phyloP scores from a whole-genome alignment of 1,140 invertebrate genomes.

The Oppia nitens region DNA sequence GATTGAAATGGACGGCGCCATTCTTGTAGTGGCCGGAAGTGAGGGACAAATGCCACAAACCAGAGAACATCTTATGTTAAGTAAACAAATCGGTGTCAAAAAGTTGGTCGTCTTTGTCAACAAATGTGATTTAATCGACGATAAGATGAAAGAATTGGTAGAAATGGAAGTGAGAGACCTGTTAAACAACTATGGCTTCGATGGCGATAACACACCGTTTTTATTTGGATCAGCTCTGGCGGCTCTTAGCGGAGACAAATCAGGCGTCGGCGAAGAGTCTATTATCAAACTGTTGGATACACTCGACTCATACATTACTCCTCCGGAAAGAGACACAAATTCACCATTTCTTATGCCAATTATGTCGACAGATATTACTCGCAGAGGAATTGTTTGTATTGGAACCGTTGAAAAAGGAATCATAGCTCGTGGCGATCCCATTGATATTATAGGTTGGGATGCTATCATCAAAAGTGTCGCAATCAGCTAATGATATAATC shows the following conservation, averaged over 20 bases:
- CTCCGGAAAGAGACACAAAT: slow-evolving; percentile 73
- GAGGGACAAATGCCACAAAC: not conserved
- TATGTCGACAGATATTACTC: slow-evolving; percentile 80
- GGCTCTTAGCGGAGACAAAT: slow-evolving; percentile 41
- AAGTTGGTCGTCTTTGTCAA: slow-evolving; percentile 42
- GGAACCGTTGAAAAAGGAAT: slow-evolving; percentile 57
- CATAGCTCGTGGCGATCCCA: slow-evolving; percentile 81
- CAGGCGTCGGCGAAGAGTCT: slow-evolving; percentile 61
- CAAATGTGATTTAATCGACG: slow-evolving; percentile 33
- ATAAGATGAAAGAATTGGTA: slow-evolving; percentile 39
- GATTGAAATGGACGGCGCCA: slow-evolving; percentile 72
- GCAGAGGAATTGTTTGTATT: slow-evolving; percentile 84
- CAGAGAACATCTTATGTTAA: slow-evolving; percentile 67
- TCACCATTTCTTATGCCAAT: slow-evolving; percentile 87
- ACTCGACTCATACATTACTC: slow-evolving; percentile 72
- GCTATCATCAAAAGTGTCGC: slow-evolving; percentile 63
- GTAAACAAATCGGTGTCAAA: not conserved
- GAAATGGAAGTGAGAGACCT: slow-evolving; percentile 35
- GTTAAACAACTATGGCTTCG: slow-evolving; percentile 35
- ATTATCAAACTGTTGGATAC: slow-evolving; percentile 68
- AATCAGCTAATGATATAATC: not conserved
- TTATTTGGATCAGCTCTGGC: slow-evolving; percentile 38
- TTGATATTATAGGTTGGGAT: slow-evolving; percentile 77
- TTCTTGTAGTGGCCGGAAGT: slow-evolving; percentile 70
- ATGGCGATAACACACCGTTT: slow-evolving; percentile 35